Base-by-base conservation (phyloP, 2,888 invertebrate genomes). In the Malthinus flaveolus region DNA sequence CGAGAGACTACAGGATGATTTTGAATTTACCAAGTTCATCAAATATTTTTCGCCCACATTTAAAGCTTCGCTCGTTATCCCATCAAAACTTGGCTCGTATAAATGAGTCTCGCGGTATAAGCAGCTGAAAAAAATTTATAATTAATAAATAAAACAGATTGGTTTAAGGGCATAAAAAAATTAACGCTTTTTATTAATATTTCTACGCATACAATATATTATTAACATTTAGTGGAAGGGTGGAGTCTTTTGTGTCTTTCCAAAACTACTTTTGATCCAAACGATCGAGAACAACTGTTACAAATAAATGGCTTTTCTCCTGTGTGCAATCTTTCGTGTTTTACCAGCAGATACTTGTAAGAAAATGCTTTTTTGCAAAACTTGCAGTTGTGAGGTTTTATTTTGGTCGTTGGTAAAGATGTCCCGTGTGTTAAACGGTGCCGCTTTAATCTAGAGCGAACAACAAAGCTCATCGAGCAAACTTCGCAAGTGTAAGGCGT, bases 231-330 rank as follows among this genome's bases (percentile, higher is more conserved):
- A 23, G 23, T 13, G 4, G 9, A 42, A 6, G 11, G 6, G 11
- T n/a, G 13, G 23, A 23, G 23, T 32, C 51, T 55, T 71, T 72
- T 71, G 50, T 75, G 75, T 1, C 70, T 71, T 54, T 74, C 73
- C 72, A 73, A 71, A 1, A 71, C 72, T 2, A 73, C 73, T 51
- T 75, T 75, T 1, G 73, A 73, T 84, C 80, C 80, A 78, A 84
- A 84, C 8, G 82, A 82, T 73, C 84, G 84, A 12, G 81, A 81
- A 75, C 84, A 84, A 71, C 81, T 78, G 61, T 82, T 77, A 72
- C 84, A 84, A 55, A 82, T 81, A 75, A 83, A 81, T 39, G 84
- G 84, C 73, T 83, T 83, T 75, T 84, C 84, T 0, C 84, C 84
- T 1, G 82, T 82, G 74, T 84, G 84, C 52, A 83, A 83, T 51